Base-by-base conservation (phyloP, 1,140 invertebrate species). In the Choristoneura fumiferana region DNA sequence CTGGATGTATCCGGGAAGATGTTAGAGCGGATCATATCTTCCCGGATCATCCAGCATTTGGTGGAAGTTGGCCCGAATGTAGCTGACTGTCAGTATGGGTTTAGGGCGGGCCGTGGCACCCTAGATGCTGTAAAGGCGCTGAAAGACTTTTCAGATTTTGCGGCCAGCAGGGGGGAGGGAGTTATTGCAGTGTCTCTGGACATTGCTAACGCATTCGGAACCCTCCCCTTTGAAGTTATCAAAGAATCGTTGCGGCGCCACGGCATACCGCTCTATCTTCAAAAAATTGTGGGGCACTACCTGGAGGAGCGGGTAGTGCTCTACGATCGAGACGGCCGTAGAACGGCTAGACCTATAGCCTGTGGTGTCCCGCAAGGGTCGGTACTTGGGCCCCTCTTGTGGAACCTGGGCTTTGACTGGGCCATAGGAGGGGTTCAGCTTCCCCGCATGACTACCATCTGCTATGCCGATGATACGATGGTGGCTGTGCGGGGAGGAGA, bases 121-220 rank as follows among this genome's bases (percentile, higher is more conserved):
- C 6, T 29, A 29, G 22, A 29, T 29, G 22, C 22, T 2, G 2
- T 29, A 2, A 2, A 29, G 22, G 6, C 22, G 2, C 22, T 29
- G 2, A 29, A 6, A 29, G 6, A 6, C 22, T 29, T 29, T 6
- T 3, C 2, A 2, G 22, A 29, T 29, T 6, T 29, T 2, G 35
- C 43, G 67, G 0, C 22, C 13, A 12, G 29, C 57, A 10, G 43
- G 37, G 12, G 52, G 60, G 29, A 37, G n/a, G 35, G 35, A 10
- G 33, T 58, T n/a, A n/a, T 63, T 49, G 65, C 58, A 14, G 53
- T 67, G n/a, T 54, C 43, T 8, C 18, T 63, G 1, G 65, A 67
- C 12, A 63, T 63, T 13, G 15, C 37, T 10, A 63, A 67, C 15
- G 56, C 54, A 0, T 67, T 60, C 29, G 62, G 57, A 8, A 13